Evolutionary conservation across 1,140 invertebrate genomes (phyloP).

Genomic region (Heliconius hermathena): DNA sequence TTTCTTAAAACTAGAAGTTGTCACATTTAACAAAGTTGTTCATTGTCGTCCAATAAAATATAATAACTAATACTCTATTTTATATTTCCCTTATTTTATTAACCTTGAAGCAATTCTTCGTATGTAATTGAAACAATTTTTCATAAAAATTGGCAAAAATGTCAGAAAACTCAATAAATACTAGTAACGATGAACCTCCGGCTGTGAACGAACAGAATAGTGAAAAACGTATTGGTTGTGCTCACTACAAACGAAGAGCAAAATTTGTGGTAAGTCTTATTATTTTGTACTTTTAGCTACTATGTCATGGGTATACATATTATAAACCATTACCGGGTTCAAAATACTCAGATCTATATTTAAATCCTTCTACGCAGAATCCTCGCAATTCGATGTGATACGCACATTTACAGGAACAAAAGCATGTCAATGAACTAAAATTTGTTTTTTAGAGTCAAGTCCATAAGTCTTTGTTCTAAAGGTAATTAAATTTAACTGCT

Average conservation of each 20-base stretch:
- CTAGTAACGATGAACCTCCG: conserved; percentile 50
- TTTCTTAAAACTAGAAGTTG: conserved; percentile 17
- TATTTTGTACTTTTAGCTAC: background rate
- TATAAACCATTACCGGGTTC: conserved; percentile 39
- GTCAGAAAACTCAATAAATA: conserved; percentile 57
- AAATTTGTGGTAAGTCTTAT: conserved; percentile 89
- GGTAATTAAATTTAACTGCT: no score
- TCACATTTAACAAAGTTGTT: conserved; percentile 48
- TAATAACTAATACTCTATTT: conserved; percentile 46
- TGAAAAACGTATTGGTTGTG: conserved; percentile 85
- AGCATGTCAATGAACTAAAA: conserved; percentile 57
- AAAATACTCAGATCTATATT: conserved; percentile 62
- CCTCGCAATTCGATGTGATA: conserved; percentile 47
- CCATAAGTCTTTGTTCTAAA: no score
- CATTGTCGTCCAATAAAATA: conserved; percentile 46
- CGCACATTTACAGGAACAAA: conserved; percentile 68
- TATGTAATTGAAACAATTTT: conserved; percentile 24
- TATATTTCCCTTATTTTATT: conserved; percentile 39
- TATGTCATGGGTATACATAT: background rate
- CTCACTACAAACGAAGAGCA: conserved; percentile 90
- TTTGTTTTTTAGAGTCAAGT: no score
- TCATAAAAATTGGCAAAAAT: conserved; percentile 48
- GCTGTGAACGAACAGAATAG: conserved; percentile 46
- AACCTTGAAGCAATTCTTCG: conserved; percentile 38
- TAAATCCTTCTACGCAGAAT: conserved; percentile 59